Base-by-base conservation (phyloP, 2,888 invertebrate species). In the Scaeva pyrastri region DNA sequence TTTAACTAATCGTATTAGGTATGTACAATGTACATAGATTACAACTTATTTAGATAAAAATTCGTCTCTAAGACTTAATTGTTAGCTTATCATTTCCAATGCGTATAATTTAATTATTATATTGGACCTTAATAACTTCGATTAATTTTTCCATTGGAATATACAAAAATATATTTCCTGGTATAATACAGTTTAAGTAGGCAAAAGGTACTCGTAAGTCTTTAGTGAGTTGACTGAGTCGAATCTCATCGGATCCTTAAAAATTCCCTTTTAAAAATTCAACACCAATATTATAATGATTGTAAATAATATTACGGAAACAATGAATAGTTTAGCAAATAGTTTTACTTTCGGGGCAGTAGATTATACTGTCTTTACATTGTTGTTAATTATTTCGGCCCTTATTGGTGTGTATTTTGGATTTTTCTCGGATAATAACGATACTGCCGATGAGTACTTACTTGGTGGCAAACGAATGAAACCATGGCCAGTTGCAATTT, bases 401-500 rank as follows among this genome's bases (percentile, higher is more conserved):
- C 91, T 90, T 2, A 94, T 94, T 70, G 94, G 94, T 31, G 88
- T 94, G 62, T 94, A 94, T 89, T 93, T 94, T 88, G 92, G 92
- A 86, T 93, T 91, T 86, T 93, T 91, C 87, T 92, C 93, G 68
- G 92, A 91, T 80, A 89, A 90, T 72, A 75, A 85, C 26, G 90
- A 91, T 43, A 88, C 88, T 4, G 64, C 88, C 3, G 88, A 88
- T 45, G 88, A 93, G 68, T 94, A 94, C 89, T 91, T 94, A 39
- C 91, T 94, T 89, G 94, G 94, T 7, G 93, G 93, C 72, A 92
- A 92, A 83, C 92, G 91, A 73, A 93, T 94, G 92, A 92, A 92
- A 56, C 91, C 93, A n/a, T 93, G 94, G 88, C 94, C 95, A 0
- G 93, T 94, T 52, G 93, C 94, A n/a, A 93, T 94, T 60, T 86